Conservation (phyloP, 2,113 vertebrate genomes). For the Tenebrosternarchus preto region DNA sequence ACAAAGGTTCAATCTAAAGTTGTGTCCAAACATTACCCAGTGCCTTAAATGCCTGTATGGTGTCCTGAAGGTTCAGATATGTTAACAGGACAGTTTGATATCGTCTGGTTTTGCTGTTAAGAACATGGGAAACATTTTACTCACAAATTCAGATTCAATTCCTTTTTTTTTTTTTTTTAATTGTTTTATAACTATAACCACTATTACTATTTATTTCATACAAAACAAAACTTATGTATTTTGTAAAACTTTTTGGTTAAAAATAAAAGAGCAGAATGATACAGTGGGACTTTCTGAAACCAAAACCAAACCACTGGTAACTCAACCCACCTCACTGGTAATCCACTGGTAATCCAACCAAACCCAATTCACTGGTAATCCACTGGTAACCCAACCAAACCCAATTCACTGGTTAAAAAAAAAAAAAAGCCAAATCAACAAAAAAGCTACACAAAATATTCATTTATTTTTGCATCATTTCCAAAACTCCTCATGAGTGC, state of each 20-base stretch:
- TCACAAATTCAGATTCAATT: constrained; percentile 6
- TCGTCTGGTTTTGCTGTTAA: background rate
- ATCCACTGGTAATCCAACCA: too few relatives aligned
- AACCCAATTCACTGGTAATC: too few relatives aligned
- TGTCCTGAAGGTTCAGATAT: too few relatives aligned
- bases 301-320: background rate
- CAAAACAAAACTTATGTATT: background rate
- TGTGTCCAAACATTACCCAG: background rate
- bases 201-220: constrained; percentile 55
- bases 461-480: background rate
- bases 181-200: background rate
- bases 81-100: background rate
- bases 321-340: too few relatives aligned
- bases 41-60: background rate
- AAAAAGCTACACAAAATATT: background rate
- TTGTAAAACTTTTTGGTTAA: constrained; percentile 31
- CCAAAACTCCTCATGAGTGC: background rate
- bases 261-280: constrained; percentile 38
- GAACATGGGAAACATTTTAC: background rate
- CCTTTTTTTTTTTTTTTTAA: constrained; percentile 8
- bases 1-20: too few relatives aligned
- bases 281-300: background rate
- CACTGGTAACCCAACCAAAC: too few relatives aligned
- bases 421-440: background rate
- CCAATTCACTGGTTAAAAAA: too few relatives aligned